phyloP scores from a whole-genome alignment of 1,140 invertebrate species.

The Trichonephila inaurata region DNA sequence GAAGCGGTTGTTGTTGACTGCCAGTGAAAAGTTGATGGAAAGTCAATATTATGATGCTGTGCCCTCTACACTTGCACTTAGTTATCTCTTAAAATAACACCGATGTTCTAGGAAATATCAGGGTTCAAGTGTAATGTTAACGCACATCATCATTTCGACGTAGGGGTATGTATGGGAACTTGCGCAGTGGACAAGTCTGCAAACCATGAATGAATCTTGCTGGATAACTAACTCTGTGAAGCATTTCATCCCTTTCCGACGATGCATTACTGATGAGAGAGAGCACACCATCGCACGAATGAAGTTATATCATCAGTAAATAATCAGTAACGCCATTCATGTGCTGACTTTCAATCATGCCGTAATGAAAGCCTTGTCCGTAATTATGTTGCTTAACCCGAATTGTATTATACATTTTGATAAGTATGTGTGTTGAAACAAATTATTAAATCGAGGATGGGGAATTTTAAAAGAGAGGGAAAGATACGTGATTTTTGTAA shows the following conservation, averaged over 20 bases:
- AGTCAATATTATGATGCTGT: too few species aligned
- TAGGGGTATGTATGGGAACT: background rate
- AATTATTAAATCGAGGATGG: too few species aligned
- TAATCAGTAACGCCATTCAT: background rate
- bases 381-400: background rate
- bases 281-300: background rate
- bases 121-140: too few species aligned
- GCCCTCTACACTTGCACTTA: background rate
- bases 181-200: background rate
- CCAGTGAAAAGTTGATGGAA: background rate
- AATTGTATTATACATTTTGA: background rate
- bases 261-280: background rate
- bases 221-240: background rate
- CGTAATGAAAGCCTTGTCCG: background rate
- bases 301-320: background rate
- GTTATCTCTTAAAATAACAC: background rate
- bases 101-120: too few species aligned
- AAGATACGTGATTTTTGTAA: too few species aligned
- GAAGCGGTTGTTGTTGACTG: background rate
- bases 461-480: too few species aligned
- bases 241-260: too few species aligned
- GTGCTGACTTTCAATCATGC: background rate
- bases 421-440: too few species aligned
- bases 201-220: background rate
- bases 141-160: background rate